Conservation (phyloP, 2,113 vertebrate genomes). For the Poecile atricapillus region DNA sequence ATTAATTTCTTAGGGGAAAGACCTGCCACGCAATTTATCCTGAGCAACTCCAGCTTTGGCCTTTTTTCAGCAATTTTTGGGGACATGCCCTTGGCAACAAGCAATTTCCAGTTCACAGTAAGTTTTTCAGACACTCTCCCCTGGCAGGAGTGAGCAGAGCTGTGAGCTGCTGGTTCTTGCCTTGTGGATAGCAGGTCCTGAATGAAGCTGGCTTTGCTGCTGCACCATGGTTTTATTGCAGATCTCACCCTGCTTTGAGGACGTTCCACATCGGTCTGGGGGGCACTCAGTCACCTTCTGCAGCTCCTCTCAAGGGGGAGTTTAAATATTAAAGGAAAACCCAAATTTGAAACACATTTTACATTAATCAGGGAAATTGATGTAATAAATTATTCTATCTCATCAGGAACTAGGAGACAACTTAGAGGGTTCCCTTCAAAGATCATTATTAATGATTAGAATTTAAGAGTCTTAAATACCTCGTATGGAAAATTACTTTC, state of each 20-base stretch:
- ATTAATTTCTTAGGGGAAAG: not conserved
- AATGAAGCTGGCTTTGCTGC: not conserved
- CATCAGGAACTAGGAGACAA: not conserved
- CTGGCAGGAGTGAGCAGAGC: not conserved
- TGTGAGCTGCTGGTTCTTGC: not conserved
- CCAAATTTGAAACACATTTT: slow-evolving; percentile 23
- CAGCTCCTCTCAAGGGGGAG: not conserved
- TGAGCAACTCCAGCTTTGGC: not conserved
- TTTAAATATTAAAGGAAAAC: slow-evolving; percentile 45
- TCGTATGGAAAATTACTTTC: not conserved
- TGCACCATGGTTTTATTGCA: not conserved
- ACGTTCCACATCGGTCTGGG: not conserved
- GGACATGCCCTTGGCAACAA: not conserved
- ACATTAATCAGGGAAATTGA: slow-evolving; percentile 34
- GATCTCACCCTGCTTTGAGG: not conserved
- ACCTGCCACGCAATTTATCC: not conserved
- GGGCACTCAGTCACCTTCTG: not conserved
- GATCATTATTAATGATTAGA: not conserved
- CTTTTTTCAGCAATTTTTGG: not conserved
- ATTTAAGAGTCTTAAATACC: not conserved
- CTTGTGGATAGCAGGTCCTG: not conserved
- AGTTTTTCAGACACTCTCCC: not conserved
- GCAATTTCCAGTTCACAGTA: not conserved
- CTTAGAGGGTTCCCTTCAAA: not conserved
- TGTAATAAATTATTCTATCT: slow-evolving; percentile 39